phyloP scores from a whole-genome alignment of 2,113 vertebrate species.

The Phoenicopterus ruber region DNA sequence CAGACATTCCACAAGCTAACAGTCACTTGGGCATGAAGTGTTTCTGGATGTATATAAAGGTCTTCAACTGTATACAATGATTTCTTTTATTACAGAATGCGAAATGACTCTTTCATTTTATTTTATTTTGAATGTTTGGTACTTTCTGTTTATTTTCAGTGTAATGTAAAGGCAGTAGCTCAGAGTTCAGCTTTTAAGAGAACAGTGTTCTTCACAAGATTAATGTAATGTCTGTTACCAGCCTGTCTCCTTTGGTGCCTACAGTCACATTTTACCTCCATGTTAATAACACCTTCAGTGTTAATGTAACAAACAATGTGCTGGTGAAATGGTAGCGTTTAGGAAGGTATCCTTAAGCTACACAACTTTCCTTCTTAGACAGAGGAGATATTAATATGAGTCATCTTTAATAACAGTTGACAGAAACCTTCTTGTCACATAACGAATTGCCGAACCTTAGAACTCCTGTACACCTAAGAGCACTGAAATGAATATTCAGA shows the following conservation, averaged over 20 bases:
- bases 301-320: neutral
- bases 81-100: neutral
- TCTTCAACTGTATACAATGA: neutral
- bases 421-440: neutral
- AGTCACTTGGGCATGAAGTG: neutral
- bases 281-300: neutral
- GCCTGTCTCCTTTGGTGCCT: neutral
- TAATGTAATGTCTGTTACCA: neutral
- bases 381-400: neutral
- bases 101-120: neutral
- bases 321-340: neutral
- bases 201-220: neutral
- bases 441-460: neutral
- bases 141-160: neutral
- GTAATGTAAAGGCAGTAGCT: neutral
- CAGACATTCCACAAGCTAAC: neutral
- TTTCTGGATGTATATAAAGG: neutral
- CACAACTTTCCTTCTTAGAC: neutral
- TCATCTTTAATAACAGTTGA: constrained; percentile 8
- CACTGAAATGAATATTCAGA: neutral
- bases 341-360: neutral
- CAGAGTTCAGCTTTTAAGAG: neutral
- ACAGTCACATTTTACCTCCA: neutral
- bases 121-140: neutral
- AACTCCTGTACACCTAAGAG: neutral